Conservation (phyloP, 2,888 invertebrate genomes). For the Torymus aiolomorphi region DNA sequence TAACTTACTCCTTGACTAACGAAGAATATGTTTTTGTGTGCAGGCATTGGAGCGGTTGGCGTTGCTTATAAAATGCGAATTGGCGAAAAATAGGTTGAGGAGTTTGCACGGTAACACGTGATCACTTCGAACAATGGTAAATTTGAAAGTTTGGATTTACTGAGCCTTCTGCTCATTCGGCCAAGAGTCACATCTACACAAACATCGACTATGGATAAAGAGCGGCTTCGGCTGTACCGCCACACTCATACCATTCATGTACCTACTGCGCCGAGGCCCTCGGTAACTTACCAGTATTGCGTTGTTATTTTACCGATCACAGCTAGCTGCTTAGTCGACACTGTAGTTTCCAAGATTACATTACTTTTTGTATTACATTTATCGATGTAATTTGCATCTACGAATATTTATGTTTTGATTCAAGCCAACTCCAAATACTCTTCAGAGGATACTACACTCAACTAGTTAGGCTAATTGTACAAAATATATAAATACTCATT, state of each 20-base stretch:
- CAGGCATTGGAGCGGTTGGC: slow-evolving; percentile 79
- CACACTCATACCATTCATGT: background rate
- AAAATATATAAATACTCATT: too few species aligned
- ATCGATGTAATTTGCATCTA: background rate
- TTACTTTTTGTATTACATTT: background rate
- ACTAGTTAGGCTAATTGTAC: too few species aligned
- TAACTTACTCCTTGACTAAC: background rate
- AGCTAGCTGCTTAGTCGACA: background rate
- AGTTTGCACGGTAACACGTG: slow-evolving; percentile 65
- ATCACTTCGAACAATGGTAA: slow-evolving; percentile 8
- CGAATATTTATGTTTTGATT: background rate
- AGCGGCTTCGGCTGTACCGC: background rate
- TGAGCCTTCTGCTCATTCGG: slow-evolving; percentile 28
- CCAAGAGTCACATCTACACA: slow-evolving; percentile 21
- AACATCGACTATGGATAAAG: slow-evolving; percentile 24
- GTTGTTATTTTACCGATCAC: slow-evolving; percentile 25
- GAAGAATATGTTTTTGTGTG: slow-evolving; percentile 37
- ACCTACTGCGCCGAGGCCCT: slow-evolving; percentile 4
- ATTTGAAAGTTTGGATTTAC: background rate
- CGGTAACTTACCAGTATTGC: slow-evolving; percentile 44
- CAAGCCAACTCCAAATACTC: too few species aligned
- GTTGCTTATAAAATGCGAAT: slow-evolving; percentile 80
- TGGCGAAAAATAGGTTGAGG: slow-evolving; percentile 65
- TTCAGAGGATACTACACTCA: too few species aligned
- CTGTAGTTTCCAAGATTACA: background rate